A percentile compares a stretch with the other conserved stretches of the same genome.
Conservation (phyloP, 2,113 vertebrate genomes). For the Axis porcinus region DNA sequence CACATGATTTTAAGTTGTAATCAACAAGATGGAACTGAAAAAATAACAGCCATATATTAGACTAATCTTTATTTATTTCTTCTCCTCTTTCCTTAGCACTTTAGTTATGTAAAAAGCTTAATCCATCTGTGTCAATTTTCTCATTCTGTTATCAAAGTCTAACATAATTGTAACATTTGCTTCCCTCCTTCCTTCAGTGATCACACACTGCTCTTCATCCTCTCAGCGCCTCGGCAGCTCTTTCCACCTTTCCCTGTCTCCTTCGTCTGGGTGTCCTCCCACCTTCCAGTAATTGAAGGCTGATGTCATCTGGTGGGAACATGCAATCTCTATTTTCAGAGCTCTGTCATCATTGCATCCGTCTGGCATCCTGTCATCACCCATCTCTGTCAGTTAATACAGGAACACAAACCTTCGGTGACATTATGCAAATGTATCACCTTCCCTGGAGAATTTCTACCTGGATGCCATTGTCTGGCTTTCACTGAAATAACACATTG, state of each 20-base stretch:
- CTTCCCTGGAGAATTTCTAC: slow-evolving; percentile 60
- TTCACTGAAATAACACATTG: slow-evolving; percentile 18
- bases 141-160: background rate
- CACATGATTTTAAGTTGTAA: background rate
- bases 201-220: background rate
- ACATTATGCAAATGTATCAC: slow-evolving; percentile 67
- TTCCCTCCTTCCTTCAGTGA: background rate
- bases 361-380: slow-evolving; percentile 47
- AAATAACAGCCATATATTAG: background rate
- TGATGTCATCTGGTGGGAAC: slow-evolving; percentile 55
- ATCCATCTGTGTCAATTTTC: background rate
- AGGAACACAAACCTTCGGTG: slow-evolving; percentile 42
- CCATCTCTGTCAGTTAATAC: slow-evolving; percentile 54
- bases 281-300: slow-evolving; percentile 39
- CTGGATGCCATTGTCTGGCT: slow-evolving; percentile 34
- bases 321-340: slow-evolving; percentile 55
- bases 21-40: background rate
- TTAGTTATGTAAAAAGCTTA: slow-evolving; percentile 11
- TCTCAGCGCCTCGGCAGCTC: background rate
- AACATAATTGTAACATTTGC: background rate
- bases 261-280: background rate
- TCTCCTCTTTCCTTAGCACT: background rate
- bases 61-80: background rate
- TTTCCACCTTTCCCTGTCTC: background rate
- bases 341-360: slow-evolving; percentile 48